phyloP scores from a whole-genome alignment of 2,113 vertebrate genomes.

The Ursus arctos region DNA sequence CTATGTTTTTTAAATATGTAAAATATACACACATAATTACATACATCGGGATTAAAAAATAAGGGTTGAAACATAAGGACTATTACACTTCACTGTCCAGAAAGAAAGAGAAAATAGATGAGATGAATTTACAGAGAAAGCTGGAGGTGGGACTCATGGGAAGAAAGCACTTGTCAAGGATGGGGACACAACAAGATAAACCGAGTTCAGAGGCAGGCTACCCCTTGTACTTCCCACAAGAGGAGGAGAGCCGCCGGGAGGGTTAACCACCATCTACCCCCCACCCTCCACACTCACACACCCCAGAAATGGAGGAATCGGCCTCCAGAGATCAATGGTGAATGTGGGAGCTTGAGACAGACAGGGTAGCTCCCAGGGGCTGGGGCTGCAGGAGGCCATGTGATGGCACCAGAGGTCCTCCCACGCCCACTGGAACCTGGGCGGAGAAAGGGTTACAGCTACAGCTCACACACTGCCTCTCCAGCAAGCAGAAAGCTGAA shows the following conservation, averaged over 20 bases:
- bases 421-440: not conserved
- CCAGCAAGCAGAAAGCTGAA: not conserved
- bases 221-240: not conserved
- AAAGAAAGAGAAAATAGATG: not conserved
- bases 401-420: fast-evolving
- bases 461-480: not conserved
- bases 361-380: not conserved
- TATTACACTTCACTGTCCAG: not conserved
- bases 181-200: not conserved
- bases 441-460: not conserved
- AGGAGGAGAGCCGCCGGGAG: fast-evolving
- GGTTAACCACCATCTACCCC: not conserved
- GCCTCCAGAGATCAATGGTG: not conserved
- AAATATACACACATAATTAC: not conserved
- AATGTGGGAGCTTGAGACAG: not conserved
- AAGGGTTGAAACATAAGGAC: not conserved
- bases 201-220: not conserved
- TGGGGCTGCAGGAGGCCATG: not conserved
- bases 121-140: not conserved
- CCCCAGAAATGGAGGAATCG: not conserved
- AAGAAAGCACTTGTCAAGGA: not conserved
- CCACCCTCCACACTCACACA: too few relatives aligned
- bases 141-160: too few relatives aligned
- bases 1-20: not conserved
- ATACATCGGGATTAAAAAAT: not conserved